phyloP scores from a whole-genome alignment of 2,797 vertebrate genomes.

The Cuniculus paca region DNA sequence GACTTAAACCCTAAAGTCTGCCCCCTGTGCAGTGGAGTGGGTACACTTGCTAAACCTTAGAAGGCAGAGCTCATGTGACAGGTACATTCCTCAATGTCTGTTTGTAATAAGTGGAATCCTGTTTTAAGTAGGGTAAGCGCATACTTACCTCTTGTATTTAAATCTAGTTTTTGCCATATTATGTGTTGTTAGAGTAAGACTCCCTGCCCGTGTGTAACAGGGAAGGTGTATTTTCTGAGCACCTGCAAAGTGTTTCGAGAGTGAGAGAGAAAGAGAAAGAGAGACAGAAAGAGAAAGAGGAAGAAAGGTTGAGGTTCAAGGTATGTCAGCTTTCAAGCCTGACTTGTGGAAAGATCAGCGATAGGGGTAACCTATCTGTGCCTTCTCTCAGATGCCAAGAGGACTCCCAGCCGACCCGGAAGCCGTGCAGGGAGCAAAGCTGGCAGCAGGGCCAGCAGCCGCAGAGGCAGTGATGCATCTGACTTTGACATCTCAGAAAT shows the following conservation, averaged over 20 bases:
- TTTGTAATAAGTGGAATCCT: neutral
- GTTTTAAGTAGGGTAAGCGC: neutral
- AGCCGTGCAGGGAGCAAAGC: slow-evolving; percentile 97
- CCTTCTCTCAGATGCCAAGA: slow-evolving; percentile 90
- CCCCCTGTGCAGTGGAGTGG: too few relatives aligned
- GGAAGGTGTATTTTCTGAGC: neutral
- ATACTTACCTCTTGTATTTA: neutral
- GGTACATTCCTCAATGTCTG: neutral
- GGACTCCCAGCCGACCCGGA: slow-evolving; percentile 91
- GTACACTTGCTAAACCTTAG: neutral
- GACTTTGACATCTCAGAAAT: slow-evolving; percentile 99
- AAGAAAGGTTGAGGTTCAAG: neutral
- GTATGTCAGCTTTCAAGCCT: neutral
- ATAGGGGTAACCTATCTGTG: neutral
- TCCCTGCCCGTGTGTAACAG: neutral
- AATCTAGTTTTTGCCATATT: neutral
- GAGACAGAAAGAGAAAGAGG: too few relatives aligned
- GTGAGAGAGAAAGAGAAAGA: too few relatives aligned
- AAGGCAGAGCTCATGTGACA: neutral
- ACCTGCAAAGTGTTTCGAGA: neutral
- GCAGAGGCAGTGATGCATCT: slow-evolving; percentile 97
- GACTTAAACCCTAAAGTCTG: neutral
- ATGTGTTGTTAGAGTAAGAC: neutral
- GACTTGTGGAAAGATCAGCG: rapidly evolving
- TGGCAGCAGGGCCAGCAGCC: slow-evolving; percentile 97